phyloP scores from a whole-genome alignment of 2,888 invertebrate species.

The Drosophila quinaria region DNA sequence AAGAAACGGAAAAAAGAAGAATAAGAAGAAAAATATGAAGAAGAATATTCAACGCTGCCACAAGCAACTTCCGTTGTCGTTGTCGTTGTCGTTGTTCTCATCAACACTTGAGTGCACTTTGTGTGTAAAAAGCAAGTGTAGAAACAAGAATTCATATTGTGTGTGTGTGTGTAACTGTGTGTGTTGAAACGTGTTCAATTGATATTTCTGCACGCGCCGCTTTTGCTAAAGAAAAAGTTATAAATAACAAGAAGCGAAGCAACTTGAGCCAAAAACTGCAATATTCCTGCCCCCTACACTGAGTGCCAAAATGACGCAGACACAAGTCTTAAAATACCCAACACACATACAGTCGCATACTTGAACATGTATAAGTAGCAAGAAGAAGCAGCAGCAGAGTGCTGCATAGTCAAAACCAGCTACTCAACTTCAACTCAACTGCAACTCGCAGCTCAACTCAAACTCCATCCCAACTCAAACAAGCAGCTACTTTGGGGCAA shows the following conservation, averaged over 20 bases:
- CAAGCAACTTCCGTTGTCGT: slow-evolving; percentile 64
- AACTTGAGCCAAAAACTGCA: slow-evolving; percentile 69
- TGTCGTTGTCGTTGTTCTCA: slow-evolving; percentile 49
- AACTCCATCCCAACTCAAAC: slow-evolving; percentile 24
- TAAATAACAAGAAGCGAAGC: slow-evolving; percentile 72
- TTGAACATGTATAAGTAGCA: slow-evolving; percentile 58
- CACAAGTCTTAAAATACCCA: slow-evolving; percentile 73
- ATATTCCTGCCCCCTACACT: slow-evolving; percentile 61
- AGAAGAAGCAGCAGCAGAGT: slow-evolving; percentile 17
- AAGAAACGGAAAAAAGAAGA: neutral
- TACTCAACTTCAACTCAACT: slow-evolving; percentile 26
- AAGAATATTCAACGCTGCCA: slow-evolving; percentile 34
- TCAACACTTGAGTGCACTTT: slow-evolving; percentile 66
- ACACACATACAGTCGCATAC: slow-evolving; percentile 37
- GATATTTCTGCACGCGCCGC: slow-evolving; percentile 79
- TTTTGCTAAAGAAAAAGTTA: slow-evolving; percentile 75
- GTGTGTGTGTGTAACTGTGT: slow-evolving; percentile 37
- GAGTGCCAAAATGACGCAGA: slow-evolving; percentile 68
- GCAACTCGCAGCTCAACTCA: neutral
- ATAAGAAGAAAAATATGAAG: slow-evolving; percentile 14
- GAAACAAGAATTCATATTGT: slow-evolving; percentile 53
- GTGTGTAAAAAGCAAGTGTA: slow-evolving; percentile 34
- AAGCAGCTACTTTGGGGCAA: slow-evolving; percentile 71
- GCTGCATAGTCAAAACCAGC: slow-evolving; percentile 36
- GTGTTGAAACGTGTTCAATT: slow-evolving; percentile 78